Percentiles rank a stretch among this genome's conserved stretches.
Conservation (phyloP, 2,888 invertebrate species). For the Dione juno region DNA sequence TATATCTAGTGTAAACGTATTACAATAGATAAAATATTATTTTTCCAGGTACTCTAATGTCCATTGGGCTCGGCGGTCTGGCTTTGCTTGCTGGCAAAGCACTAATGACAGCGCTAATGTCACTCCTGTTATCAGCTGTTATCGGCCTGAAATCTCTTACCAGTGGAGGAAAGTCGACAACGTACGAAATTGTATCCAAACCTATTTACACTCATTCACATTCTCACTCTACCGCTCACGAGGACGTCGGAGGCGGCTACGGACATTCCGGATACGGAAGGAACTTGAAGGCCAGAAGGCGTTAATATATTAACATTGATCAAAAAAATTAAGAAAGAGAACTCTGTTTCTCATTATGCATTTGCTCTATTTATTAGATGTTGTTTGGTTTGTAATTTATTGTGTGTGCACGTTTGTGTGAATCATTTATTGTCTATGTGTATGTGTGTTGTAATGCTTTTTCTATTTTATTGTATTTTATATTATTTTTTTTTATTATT, state of each 20-base stretch:
- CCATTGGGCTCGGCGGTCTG: slow-evolving; percentile 88
- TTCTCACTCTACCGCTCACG: slow-evolving; percentile 84
- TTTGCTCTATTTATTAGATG: background rate
- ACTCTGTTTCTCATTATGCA: background rate
- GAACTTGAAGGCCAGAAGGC: slow-evolving; percentile 62
- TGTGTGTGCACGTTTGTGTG: slow-evolving; percentile 13
- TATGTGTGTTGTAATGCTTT: slow-evolving; percentile 9
- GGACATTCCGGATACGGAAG: slow-evolving; percentile 83
- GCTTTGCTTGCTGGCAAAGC: slow-evolving; percentile 93
- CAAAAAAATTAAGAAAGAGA: background rate
- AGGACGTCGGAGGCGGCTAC: slow-evolving; percentile 81
- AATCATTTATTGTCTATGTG: slow-evolving; percentile 5
- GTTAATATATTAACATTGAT: slow-evolving; percentile 47
- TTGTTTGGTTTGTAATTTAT: slow-evolving; percentile 12
- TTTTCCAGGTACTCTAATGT: slow-evolving; percentile 86
- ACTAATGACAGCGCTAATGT: slow-evolving; percentile 91
- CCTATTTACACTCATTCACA: slow-evolving; percentile 88
- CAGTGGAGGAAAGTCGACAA: slow-evolving; percentile 88
- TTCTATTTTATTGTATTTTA: slow-evolving; percentile 13
- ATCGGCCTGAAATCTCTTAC: slow-evolving; percentile 89
- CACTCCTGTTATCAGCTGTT: slow-evolving; percentile 89
- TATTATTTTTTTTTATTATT: background rate
- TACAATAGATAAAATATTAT: background rate
- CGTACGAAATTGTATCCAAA: slow-evolving; percentile 93
- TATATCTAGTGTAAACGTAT: too few relatives aligned